Evolutionary conservation across 2,797 vertebrate genomes (phyloP).

Genomic region (Telmatherina bonti): DNA sequence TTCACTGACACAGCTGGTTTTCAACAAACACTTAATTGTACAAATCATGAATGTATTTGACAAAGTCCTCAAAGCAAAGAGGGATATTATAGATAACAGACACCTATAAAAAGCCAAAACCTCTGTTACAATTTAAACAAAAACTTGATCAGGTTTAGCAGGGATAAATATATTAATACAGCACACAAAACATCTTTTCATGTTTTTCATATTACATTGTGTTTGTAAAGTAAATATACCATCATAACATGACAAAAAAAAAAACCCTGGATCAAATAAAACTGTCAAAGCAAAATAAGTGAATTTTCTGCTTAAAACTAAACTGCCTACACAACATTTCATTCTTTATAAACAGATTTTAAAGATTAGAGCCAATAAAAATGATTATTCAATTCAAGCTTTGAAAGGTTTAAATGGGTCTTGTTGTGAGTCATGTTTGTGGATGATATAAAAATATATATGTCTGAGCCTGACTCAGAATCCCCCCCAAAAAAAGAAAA

Average conservation of each 20-base stretch:
- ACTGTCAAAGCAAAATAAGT: too few species aligned
- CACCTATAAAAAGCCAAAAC: background rate
- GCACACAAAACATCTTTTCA: background rate
- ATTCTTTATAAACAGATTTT: background rate
- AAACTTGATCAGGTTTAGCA: background rate
- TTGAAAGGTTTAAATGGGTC: background rate
- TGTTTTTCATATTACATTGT: too few species aligned
- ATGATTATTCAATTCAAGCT: background rate
- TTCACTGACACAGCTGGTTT: background rate
- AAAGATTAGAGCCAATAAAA: background rate
- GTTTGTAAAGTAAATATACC: too few species aligned
- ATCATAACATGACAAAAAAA: background rate
- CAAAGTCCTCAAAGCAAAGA: background rate
- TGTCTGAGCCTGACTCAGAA: too few species aligned
- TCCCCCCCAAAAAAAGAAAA: too few species aligned
- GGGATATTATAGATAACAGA: background rate
- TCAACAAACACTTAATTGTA: background rate
- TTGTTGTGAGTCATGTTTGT: background rate
- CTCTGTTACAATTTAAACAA: background rate
- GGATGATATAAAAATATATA: background rate
- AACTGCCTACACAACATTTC: too few species aligned
- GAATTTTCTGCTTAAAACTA: too few species aligned
- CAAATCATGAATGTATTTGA: background rate
- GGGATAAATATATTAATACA: background rate
- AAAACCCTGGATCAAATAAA: rapidly evolving